Evolutionary conservation across 2,113 vertebrate species (phyloP).

Genomic region (Macquaria australasica): DNA sequence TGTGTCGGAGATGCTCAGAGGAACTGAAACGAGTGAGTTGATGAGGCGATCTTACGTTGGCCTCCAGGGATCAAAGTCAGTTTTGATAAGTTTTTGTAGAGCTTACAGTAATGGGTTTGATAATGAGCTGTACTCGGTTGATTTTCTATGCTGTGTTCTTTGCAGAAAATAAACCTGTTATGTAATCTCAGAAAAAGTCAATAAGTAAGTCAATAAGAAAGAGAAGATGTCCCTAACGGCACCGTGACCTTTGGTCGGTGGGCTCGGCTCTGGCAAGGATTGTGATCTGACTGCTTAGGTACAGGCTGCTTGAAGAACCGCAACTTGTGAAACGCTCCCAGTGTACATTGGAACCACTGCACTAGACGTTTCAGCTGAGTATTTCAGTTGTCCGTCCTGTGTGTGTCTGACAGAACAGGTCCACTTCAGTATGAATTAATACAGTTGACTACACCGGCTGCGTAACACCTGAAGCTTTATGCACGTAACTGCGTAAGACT

Average conservation of each 20-base stretch:
- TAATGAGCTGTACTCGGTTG: slow-evolving; percentile 25
- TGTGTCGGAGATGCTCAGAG: background rate
- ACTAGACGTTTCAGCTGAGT: too few relatives aligned
- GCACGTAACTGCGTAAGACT: too few relatives aligned
- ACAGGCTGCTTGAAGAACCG: too few relatives aligned
- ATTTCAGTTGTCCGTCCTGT: too few relatives aligned
- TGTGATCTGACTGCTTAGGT: background rate
- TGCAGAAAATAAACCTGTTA: slow-evolving; percentile 10
- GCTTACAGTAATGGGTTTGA: slow-evolving; percentile 20
- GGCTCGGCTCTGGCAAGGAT: background rate
- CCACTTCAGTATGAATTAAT: too few relatives aligned
- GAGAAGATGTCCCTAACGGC: slow-evolving; percentile 26
- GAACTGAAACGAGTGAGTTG: slow-evolving; percentile 5
- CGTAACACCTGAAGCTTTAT: too few relatives aligned
- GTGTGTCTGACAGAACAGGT: too few relatives aligned
- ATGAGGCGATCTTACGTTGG: slow-evolving; percentile 19
- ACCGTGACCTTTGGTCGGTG: slow-evolving; percentile 34
- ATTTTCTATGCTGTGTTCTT: slow-evolving; percentile 1
- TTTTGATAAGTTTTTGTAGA: slow-evolving; percentile 26
- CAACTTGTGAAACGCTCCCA: too few relatives aligned
- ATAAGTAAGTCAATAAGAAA: slow-evolving; percentile 37
- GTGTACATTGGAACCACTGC: too few relatives aligned
- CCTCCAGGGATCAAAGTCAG: slow-evolving; percentile 28
- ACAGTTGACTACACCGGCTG: too few relatives aligned
- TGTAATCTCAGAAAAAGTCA: slow-evolving; percentile 43